Percentiles rank a stretch among this genome's conserved stretches.
These are phyloP conservation scores for Pachliopta kotzebuea DNA, from an alignment of 2,888 invertebrate genomes.

Conservation along the genomic window DNA sequence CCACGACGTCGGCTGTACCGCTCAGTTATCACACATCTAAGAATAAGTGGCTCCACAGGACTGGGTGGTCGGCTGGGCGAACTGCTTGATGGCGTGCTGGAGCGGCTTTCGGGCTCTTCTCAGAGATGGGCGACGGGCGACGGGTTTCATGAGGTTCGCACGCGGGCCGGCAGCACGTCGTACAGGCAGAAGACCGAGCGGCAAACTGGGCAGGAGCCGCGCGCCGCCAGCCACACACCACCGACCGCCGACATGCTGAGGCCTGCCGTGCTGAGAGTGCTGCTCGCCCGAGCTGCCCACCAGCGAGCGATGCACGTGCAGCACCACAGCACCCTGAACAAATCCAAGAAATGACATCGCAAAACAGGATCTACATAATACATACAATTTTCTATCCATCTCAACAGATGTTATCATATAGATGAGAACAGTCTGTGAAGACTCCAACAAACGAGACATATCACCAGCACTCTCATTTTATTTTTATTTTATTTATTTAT, in stretches of 20 bases:
- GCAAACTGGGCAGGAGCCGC: conserved; percentile 94
- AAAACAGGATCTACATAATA: too few relatives aligned
- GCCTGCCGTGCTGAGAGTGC: conserved; percentile 93
- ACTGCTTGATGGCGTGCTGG: too few relatives aligned
- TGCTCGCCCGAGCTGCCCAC: conserved; percentile 93
- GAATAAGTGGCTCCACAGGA: neutral
- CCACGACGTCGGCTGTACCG: neutral
- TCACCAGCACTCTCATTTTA: too few relatives aligned
- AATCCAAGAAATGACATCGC: neutral
- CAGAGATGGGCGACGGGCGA: neutral
- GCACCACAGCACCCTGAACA: conserved; percentile 92
- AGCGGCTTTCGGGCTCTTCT: neutral
- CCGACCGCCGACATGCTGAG: too few relatives aligned
- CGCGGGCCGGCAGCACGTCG: conserved; percentile 84
- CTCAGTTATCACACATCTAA: neutral
- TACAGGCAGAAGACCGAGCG: conserved; percentile 91
- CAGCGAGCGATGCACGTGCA: conserved; percentile 90
- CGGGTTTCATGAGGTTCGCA: conserved; percentile 5
- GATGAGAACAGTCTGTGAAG: too few relatives aligned
- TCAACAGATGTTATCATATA: too few relatives aligned
- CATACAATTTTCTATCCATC: too few relatives aligned
- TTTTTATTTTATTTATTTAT: too few relatives aligned
- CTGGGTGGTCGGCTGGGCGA: neutral
- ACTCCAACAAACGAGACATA: too few relatives aligned
- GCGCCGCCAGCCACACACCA: conserved; percentile 88